Base-by-base conservation (phyloP, 2,888 invertebrate species). In the Harmothoe impar region DNA sequence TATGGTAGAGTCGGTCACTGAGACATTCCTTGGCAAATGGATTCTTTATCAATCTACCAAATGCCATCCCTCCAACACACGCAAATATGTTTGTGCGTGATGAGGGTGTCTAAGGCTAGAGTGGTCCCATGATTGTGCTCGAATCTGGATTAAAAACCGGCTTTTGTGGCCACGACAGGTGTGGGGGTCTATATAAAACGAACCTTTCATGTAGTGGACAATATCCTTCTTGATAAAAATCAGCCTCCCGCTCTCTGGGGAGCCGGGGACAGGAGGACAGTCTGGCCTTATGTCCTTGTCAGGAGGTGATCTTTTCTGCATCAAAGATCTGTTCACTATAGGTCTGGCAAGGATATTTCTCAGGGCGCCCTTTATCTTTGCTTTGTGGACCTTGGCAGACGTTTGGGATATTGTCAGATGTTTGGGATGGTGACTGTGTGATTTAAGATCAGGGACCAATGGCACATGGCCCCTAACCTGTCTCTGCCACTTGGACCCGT, bases 11-110 rank as follows among this genome's bases (percentile, higher is more conserved):
- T 62, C 62, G 20, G 7, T 62, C 20, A n/a, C 12, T n/a, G 62
- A 77, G 77, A 77, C 77, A 77, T 77, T 77, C 77, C 77, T 77
- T 31, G 77, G n/a, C 77, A 29, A 77, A 77, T 77, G 77, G 77
- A 77, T 77, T 25, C 77, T 77, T 77, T 77, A 77, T 77, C 77
- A 77, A 25, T 17, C n/a, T 25, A 77, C 31, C 25, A 77, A 77
- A 77, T 25, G 77, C n/a, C 77, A 62, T 62, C 62, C 15, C n/a
- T 62, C n/a, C 3, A n/a, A 62, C 23, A 62, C 62, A 62, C 62
- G 62, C 62, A 62, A 62, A 62, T 62, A 62, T 62, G 62, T 62
- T 62, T 62, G 62, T 62, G 62, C 62, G 20, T 62, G 62, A 20
- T 15, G 62, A 1, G 20, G 62, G 62, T 62, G 62, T 62, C 62